A percentile compares a stretch with the other conserved stretches of the same genome.
phyloP scores from a whole-genome alignment of 2,797 vertebrate species.

The Sebastes taczanowskii region DNA sequence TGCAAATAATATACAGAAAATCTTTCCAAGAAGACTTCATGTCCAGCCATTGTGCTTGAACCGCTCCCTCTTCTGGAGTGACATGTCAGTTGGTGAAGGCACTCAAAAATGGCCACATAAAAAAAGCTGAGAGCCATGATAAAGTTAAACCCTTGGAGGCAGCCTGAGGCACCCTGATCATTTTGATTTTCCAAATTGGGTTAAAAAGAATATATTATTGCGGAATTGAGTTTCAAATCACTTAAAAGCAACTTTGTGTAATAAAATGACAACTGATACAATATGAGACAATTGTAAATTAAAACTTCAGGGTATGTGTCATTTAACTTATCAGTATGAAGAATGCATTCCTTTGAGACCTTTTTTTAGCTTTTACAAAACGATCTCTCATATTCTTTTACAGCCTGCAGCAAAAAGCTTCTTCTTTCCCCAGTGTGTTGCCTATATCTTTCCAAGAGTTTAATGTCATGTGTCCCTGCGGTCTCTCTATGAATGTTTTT shows the following conservation, averaged over 20 bases:
- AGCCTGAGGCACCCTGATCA: neutral
- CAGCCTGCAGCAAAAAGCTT: no score
- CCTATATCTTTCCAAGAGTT: no score
- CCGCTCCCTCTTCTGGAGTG: neutral
- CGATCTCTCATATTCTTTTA: no score
- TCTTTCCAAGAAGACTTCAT: neutral
- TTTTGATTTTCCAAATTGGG: neutral
- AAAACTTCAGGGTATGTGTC: neutral
- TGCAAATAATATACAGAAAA: neutral
- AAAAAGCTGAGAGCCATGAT: neutral
- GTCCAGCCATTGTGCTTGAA: neutral
- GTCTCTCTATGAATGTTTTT: rapidly evolving
- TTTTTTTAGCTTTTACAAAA: no score
- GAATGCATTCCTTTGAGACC: neutral
- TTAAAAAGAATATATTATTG: neutral
- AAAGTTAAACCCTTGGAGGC: neutral
- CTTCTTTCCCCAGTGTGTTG: no score
- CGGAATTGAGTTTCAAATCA: neutral
- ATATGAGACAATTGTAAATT: neutral
- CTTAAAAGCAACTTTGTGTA: neutral
- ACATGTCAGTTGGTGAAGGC: neutral
- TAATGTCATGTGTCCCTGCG: no score
- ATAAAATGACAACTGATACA: neutral
- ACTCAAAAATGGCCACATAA: neutral
- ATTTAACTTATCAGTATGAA: neutral